Conservation (phyloP, 2,797 vertebrate species). For the Aldrovandia affinis region DNA sequence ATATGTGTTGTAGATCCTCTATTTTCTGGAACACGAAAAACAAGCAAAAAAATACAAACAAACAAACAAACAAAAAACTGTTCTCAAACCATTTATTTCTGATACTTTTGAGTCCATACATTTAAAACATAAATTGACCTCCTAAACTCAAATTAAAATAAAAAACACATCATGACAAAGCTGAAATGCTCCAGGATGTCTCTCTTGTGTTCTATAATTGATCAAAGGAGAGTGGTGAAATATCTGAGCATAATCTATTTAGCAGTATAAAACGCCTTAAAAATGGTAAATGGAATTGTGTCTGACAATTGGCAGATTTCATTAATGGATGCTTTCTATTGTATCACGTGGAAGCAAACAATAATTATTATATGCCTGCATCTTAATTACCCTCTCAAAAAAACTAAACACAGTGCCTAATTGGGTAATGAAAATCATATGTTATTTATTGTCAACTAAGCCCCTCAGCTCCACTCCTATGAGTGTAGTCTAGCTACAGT, state of each 20-base stretch:
- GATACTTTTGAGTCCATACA: neutral
- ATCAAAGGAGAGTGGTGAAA: neutral
- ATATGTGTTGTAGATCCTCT: neutral
- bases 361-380: neutral
- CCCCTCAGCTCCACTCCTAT: neutral
- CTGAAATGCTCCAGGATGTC: neutral
- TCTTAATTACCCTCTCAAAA: slow-evolving; percentile 31
- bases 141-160: neutral
- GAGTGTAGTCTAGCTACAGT: neutral
- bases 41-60: neutral
- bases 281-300: neutral
- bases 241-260: neutral
- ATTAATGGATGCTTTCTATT: slow-evolving; percentile 18
- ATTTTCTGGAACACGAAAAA: neutral
- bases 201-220: neutral
- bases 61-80: no score
- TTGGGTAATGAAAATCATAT: slow-evolving; percentile 28
- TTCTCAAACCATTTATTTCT: neutral
- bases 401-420: slow-evolving; percentile 11
- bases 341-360: neutral
- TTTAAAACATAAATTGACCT: neutral
- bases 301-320: slow-evolving; percentile 14
- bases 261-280: neutral
- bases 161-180: neutral
- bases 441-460: slow-evolving; percentile 28